Evolutionary conservation across 2,797 vertebrate species (phyloP), one percentile per base, ranked within the genome.

Genomic region (Phyllotis vaccarum): DNA sequence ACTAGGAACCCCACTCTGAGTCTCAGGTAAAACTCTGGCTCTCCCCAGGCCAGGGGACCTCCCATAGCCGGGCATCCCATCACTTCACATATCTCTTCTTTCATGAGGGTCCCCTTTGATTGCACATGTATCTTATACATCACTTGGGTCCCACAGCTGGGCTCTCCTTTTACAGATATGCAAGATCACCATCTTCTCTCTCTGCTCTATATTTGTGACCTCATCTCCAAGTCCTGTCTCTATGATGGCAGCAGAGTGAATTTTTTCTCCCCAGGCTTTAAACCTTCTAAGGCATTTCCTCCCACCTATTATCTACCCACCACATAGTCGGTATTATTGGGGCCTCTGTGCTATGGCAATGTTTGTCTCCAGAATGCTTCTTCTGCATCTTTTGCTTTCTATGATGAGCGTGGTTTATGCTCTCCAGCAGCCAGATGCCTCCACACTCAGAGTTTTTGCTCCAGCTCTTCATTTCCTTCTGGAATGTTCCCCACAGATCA

Each of bases 281-380:
- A 27, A 60, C 1, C 49, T 85, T 62, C 34, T 22, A 40, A 27
- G 43, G 22, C 13, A 31, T 43, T 75, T 90, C 76, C 83, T 90
- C 10, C 11, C 14, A 34, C 34, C 12, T 21, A 6, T 6, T 43
- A 17, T 46, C 19, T 37, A 76, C 34, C 31, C 9, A 13, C 5
- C 0, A 0, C 34, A 1, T 0, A 7, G 7, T 1, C 60, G 34
- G 24, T 19, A 40, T 52, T 31, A 7, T 2, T 9, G 5, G 19
- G 12, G 9, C n/a, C 24, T 72, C 43, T 0, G 1, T 1, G 4
- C 4, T n/a, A 6, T 24, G 4, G 43, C 9, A 0, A 0, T 8
- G n/a, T 17, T 13, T 4, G 9, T 2, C 2, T 6, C 43, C 86
- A 66, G 76, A 29, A 8, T 49, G 46, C 64, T 16, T 14, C 9